phyloP scores from a whole-genome alignment of 2,888 invertebrate genomes.

The Myopa testacea region DNA sequence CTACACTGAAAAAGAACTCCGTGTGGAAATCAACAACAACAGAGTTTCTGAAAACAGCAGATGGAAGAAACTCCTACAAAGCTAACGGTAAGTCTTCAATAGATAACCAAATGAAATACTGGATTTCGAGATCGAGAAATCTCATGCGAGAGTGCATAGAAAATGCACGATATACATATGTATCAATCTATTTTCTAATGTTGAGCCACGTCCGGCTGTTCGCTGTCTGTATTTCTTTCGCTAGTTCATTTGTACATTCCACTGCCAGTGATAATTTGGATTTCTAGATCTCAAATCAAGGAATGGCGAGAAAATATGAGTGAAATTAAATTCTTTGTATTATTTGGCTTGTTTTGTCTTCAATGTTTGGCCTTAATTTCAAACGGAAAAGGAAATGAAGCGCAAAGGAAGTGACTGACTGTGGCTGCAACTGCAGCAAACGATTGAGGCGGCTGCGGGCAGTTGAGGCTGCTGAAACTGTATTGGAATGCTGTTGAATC shows the following conservation, averaged over 20 bases:
- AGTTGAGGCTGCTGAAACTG: constrained; percentile 13
- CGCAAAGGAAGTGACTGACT: constrained; percentile 44
- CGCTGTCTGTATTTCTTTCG: too few relatives aligned
- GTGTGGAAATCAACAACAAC: constrained; percentile 18
- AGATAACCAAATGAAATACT: neutral
- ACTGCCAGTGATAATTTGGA: neutral
- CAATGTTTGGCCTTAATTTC: constrained; percentile 51
- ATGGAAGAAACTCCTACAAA: constrained; percentile 32
- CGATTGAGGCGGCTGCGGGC: neutral
- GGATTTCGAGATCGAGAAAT: neutral
- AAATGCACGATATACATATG: too few relatives aligned
- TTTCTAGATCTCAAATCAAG: neutral
- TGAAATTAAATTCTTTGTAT: constrained; percentile 28
- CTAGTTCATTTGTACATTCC: too few relatives aligned
- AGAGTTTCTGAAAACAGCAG: constrained; percentile 1
- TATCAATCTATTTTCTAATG: too few relatives aligned
- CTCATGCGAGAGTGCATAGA: neutral
- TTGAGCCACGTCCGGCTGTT: too few relatives aligned
- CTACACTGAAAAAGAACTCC: constrained; percentile 34
- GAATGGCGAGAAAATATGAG: constrained; percentile 25
- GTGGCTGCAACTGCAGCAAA: neutral
- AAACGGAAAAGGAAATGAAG: constrained; percentile 54
- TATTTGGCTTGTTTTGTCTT: constrained; percentile 8
- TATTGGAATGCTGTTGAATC: neutral
- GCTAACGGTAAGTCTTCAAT: constrained; percentile 38